phyloP scores from a whole-genome alignment of 2,797 vertebrate species.

The Thunnus albacares region DNA sequence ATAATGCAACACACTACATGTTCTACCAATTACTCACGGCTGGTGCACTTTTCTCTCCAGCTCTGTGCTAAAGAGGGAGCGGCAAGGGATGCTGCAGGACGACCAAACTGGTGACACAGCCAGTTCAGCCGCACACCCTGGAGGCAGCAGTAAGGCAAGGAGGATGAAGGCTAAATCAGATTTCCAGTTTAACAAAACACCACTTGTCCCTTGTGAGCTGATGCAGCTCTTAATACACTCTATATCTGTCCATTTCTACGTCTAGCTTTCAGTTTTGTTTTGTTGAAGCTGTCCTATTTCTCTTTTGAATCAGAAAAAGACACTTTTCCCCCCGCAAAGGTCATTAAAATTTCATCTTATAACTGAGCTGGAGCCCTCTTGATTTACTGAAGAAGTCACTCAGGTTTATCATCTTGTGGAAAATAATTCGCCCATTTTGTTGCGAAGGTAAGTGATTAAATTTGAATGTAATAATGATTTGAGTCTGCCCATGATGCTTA shows the following conservation, averaged over 20 bases:
- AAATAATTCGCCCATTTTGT: neutral
- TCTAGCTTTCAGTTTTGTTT: conserved; percentile 4
- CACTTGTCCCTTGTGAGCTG: conserved; percentile 8
- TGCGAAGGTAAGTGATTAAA: neutral
- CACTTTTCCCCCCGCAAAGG: neutral
- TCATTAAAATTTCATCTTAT: neutral
- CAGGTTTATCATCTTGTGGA: conserved; percentile 1
- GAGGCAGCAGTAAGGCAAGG: neutral
- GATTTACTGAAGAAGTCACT: neutral
- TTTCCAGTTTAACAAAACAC: conserved; percentile 3
- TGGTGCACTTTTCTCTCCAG: neutral
- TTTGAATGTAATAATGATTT: conserved; percentile 22
- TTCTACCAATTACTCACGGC: neutral
- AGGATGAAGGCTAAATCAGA: conserved; percentile 18
- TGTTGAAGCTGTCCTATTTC: neutral
- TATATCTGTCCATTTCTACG: neutral
- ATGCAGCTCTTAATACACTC: neutral
- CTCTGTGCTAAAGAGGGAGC: neutral
- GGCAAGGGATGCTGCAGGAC: neutral
- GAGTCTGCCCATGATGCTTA: neutral
- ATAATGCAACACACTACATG: neutral
- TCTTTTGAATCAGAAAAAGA: conserved; percentile 9
- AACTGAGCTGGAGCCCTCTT: neutral
- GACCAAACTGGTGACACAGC: neutral
- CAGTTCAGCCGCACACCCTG: conserved; percentile 9